A percentile compares a stretch with the other conserved stretches of the same genome.
Conservation (phyloP, 2,797 vertebrate species). For the Bradypodion ventrale region DNA sequence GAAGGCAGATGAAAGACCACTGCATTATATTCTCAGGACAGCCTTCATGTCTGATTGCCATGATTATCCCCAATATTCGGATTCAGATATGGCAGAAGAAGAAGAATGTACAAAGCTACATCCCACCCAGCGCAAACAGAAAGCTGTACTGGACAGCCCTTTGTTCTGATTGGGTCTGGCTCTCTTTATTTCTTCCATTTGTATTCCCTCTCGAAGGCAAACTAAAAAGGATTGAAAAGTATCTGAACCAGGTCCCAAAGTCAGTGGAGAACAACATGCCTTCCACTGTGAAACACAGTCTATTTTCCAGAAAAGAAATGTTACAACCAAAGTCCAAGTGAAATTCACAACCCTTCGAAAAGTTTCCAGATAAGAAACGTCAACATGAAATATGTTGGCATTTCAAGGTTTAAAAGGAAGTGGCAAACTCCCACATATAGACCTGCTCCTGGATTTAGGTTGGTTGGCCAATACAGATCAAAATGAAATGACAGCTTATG, state of each 20-base stretch:
- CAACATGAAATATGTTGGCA: slow-evolving; percentile 18
- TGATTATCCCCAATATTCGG: too few relatives aligned
- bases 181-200: not conserved
- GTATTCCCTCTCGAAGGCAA: not conserved
- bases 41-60: too few relatives aligned
- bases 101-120: too few relatives aligned
- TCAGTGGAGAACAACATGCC: too few relatives aligned
- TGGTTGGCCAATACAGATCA: not conserved
- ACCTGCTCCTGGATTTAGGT: not conserved
- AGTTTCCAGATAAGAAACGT: slow-evolving; percentile 9
- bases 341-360: not conserved
- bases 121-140: too few relatives aligned
- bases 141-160: too few relatives aligned
- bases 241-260: not conserved
- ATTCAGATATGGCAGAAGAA: too few relatives aligned
- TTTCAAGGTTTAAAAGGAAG: not conserved
- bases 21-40: too few relatives aligned
- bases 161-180: not conserved
- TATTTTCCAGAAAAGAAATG: not conserved
- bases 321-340: not conserved
- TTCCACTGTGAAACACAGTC: not conserved
- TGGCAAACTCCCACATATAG: not conserved
- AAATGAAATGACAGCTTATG: not conserved
- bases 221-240: too few relatives aligned
- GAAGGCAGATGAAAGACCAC: too few relatives aligned